A percentile compares a stretch with the other conserved stretches of the same genome.
Conservation (phyloP, 1,140 invertebrate genomes). For the Asobara japonica region DNA sequence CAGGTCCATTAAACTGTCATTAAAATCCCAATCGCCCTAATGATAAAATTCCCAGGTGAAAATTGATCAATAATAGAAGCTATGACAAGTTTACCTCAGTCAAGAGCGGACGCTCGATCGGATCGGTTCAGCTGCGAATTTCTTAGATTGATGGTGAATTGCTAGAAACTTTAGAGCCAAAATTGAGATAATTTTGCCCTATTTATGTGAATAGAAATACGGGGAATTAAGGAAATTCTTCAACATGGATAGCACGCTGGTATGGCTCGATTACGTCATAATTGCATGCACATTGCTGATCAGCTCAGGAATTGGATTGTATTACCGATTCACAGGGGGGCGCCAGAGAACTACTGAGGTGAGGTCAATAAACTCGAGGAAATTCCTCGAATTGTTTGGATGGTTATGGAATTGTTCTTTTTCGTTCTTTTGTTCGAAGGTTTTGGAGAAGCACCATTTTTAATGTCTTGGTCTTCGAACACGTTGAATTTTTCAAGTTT, state of each 20-base stretch:
- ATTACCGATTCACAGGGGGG: constrained; percentile 82
- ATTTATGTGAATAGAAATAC: too few relatives aligned
- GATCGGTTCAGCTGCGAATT: background rate
- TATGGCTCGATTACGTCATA: constrained; percentile 72
- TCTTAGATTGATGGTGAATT: too few relatives aligned
- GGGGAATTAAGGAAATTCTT: too few relatives aligned
- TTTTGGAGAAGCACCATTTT: background rate
- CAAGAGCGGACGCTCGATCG: background rate
- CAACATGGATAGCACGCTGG: constrained; percentile 42
- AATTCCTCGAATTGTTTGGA: background rate
- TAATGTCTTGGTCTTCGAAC: too few relatives aligned
- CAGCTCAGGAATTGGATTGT: constrained; percentile 79
- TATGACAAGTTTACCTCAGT: background rate
- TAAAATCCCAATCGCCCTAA: background rate
- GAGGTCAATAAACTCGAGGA: constrained; percentile 28
- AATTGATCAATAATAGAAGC: too few relatives aligned
- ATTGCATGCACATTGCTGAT: constrained; percentile 69
- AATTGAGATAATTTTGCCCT: too few relatives aligned
- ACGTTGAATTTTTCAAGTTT: too few relatives aligned
- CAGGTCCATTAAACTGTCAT: background rate
- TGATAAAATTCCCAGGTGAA: too few relatives aligned
- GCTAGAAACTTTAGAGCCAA: too few relatives aligned
- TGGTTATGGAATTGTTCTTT: background rate
- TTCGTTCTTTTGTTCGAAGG: too few relatives aligned
- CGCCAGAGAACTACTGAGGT: constrained; percentile 84